Base-by-base conservation (phyloP, 2,888 invertebrate genomes). In the Timema podura region DNA sequence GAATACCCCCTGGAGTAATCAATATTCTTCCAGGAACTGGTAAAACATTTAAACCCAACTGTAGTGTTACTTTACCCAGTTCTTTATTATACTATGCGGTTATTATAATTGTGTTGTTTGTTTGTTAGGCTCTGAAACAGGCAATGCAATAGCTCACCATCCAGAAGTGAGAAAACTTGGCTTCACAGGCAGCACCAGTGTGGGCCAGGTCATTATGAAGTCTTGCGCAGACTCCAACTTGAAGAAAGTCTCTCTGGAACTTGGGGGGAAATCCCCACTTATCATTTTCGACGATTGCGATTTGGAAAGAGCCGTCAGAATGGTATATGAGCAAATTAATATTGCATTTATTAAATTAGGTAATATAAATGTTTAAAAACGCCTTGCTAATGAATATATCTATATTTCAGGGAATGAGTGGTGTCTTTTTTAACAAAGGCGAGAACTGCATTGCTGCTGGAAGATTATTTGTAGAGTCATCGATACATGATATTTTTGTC, bases 381-480 rank as follows among this genome's bases (percentile, higher is more conserved):
- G 3, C 11, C 45, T 45, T 8, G 9, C 65, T 45, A 11, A 64
- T 11, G 65, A 6, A 64, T 16, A 13, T 65, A n/a, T 65, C 64
- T 65, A 66, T 70, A 48, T 77, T 78, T 2, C 78, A 93, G 92
- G 95, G 93, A 0, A 93, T 96, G 91, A 89, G 91, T 68, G 91
- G 95, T 69, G 97, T 98, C 5, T 98, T 97, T 84, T 98, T 98
- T 85, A 98, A 98, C 83, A 98, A 98, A 80, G 98, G 98, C 68
- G 98, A 98, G 83, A 98, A 98, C 81, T 98, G 98, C 81, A 98
- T 98, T 75, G 96, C 98, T 0, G 98, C 97, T 5, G 97, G 97
- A 0, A 87, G 98, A 0, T 82, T 98, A 1, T 98, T 98, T 83
- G 90, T 98, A 0, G 96, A 97, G 78, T 92, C 93, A 76, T 85